Base-by-base conservation (phyloP, 2,113 vertebrate species). In the Notothenia rossii region DNA sequence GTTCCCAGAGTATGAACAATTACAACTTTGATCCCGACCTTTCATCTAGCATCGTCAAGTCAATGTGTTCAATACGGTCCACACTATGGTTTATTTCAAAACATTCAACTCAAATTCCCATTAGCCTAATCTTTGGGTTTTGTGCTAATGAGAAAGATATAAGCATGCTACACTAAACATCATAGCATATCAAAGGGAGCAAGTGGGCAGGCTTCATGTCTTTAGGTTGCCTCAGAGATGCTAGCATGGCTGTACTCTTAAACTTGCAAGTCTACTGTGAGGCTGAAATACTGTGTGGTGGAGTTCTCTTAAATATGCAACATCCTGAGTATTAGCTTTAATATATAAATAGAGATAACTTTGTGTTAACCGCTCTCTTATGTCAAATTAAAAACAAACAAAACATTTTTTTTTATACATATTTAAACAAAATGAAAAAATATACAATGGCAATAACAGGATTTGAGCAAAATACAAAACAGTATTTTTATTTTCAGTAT, bases 381-480 rank as follows among this genome's bases (percentile, higher is more conserved):
- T 29, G 13, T 43, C 17, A 43, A 29, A 65, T 56, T 55, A 20
- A 55, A 68, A 59, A 1, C 14, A 58, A 55, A 8, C 6, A 40
- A 40, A 7, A 40, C 36, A 40, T 40, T 6, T 1, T 40, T 40
- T 7, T 40, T 40, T 40, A 7, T 40, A 40, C 36, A 40, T 40
- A 40, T 40, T 40, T 40, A 40, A 40, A 40, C 36, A 40, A 40
- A 40, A 40, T 40, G 6, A 7, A 40, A 40, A 40, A 40, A 40
- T 40, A 40, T 40, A 40, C 36, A 40, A 40, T 36, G 22, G 87
- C 72, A 72, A 85, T 64, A 84, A 67, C 54, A 75, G 53, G 64
- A 79, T 83, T 69, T 85, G 81, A 90, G 79, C 85, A 93, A 94
- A 85, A 90, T 95, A 96, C 92, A 96, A 96, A 94, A 94, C 78